Conservation (phyloP, 2,888 invertebrate genomes). For the Lysandra coridon region DNA sequence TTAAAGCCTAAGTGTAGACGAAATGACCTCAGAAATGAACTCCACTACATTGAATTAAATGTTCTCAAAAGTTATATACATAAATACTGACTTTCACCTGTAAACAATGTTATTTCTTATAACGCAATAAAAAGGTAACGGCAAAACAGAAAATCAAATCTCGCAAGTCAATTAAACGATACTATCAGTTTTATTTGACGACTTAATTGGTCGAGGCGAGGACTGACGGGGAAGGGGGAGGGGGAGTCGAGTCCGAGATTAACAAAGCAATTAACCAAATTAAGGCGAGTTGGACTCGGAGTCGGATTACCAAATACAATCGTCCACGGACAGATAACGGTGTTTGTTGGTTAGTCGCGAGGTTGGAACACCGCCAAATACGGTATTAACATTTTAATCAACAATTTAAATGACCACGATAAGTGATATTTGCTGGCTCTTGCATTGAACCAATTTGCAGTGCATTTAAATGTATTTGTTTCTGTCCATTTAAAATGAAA, state of each 20-base stretch:
- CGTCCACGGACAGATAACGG: constrained; percentile 38
- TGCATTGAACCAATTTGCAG: background rate
- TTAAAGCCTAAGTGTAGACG: background rate
- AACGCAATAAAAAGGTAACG: background rate
- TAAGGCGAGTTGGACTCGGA: constrained; percentile 33
- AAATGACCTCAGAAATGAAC: background rate
- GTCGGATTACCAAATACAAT: constrained; percentile 40
- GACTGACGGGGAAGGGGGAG: background rate
- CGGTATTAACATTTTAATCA: constrained; percentile 10
- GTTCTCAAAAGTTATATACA: background rate
- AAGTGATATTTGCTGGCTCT: background rate
- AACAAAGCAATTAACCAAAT: constrained; percentile 43
- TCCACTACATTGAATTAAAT: background rate
- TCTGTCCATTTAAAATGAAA: too few species aligned
- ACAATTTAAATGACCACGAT: constrained; percentile 4
- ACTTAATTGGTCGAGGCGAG: background rate
- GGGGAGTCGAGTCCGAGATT: constrained; percentile 34
- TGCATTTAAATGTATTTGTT: background rate
- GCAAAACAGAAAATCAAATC: background rate
- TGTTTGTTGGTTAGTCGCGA: background rate
- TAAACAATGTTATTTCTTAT: background rate
- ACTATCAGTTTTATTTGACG: constrained; percentile 10
- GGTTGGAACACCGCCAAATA: background rate
- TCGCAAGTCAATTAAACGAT: constrained; percentile 2
- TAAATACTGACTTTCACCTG: too few species aligned